Evolutionary conservation across 2,888 invertebrate species (phyloP), one percentile per base, ranked within the genome.

Genomic region (Parnassius glacialis): DNA sequence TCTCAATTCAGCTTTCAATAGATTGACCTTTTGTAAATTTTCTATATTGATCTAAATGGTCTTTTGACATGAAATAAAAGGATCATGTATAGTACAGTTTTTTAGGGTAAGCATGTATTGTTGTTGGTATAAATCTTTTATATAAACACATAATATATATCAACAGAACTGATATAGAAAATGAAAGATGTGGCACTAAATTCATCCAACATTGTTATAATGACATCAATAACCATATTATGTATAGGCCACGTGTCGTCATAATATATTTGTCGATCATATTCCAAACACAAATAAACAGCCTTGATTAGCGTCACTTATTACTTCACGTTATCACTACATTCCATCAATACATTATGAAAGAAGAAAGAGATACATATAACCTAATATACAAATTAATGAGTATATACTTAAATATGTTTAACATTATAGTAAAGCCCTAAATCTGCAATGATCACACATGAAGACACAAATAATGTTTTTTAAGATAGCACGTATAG

Each of bases 161-260:
- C 20, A 20, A 20, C 20, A 20, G 20, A 34, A 34, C 0, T 34
- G 34, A 34, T 7, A 34, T 34, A 34, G 34, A 34, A 34, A 34
- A 34, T 34, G 5, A 7, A 20, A 20, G 20, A 20, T 20, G 20
- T 20, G 20, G 2, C 20, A 20, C n/a, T 43, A 11, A 3, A 59
- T 62, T 53, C 41, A 42, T 54, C n/a, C 10, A 51, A 59, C 62
- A 53, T 57, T 20, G 9, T 51, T 13, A 13, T n/a, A 5, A 54
- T 62, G 62, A 59, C 62, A 55, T 59, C 62, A 48, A 55, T 47
- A 42, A 45, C 52, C 64, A 62, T 62, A 62, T 61, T 62, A 62
- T 61, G 62, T 62, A 64, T 34, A 57, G 57, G 64, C 64, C 67
- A 67, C 67, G 65, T 67, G 67, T 62, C 57, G 64, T 62, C 59